Evolutionary conservation across 2,888 invertebrate species (phyloP).

Genomic region (Adelognathus sp.): DNA sequence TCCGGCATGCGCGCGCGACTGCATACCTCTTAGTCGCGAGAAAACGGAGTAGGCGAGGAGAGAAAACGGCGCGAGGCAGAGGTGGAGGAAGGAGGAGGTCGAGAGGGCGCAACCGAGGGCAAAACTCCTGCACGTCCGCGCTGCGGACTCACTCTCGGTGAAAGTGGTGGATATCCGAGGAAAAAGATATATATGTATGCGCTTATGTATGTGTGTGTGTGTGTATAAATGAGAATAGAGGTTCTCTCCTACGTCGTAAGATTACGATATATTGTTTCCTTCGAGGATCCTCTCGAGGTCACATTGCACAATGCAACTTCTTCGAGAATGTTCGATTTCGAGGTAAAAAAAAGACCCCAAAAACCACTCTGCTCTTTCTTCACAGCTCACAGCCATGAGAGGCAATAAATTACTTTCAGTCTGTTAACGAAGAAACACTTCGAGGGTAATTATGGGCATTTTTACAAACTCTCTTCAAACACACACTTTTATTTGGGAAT

Average conservation of each 20-base stretch:
- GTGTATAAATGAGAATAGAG: background rate
- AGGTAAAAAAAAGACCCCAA: no score
- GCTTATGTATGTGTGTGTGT: background rate
- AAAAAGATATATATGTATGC: background rate
- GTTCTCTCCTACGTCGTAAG: background rate
- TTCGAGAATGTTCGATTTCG: background rate
- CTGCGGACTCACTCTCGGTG: slow-evolving; percentile 15
- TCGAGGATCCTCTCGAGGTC: background rate
- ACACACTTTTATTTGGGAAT: no score
- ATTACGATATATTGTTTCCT: background rate
- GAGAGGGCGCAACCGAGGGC: slow-evolving; percentile 28
- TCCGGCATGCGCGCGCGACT: slow-evolving; percentile 35
- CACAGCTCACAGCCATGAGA: no score
- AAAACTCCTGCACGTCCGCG: background rate
- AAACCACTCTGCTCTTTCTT: no score
- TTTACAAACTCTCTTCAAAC: no score
- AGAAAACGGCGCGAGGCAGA: slow-evolving; percentile 17
- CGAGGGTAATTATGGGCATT: no score
- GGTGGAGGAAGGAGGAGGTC: slow-evolving; percentile 34
- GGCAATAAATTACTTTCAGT: no score
- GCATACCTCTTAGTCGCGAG: slow-evolving; percentile 22
- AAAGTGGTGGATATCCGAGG: slow-evolving; percentile 24
- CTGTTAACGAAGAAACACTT: no score
- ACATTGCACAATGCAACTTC: background rate
- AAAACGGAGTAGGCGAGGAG: background rate